Conservation (phyloP, 1,140 invertebrate species). For the Pseudoatta argentina region DNA sequence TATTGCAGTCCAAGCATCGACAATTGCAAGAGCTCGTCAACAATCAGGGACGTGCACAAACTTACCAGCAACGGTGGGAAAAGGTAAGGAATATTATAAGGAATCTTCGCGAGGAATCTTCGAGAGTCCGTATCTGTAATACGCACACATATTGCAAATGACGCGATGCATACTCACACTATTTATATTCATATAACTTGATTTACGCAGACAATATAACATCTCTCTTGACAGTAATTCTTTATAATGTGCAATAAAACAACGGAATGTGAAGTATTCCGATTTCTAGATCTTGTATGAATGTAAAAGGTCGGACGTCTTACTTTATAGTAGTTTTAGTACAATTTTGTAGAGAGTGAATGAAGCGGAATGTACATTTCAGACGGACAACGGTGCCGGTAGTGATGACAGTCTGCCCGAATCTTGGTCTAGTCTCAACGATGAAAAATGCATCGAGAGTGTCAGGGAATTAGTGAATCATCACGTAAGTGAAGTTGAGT, state of each 20-base stretch:
- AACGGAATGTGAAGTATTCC: not conserved
- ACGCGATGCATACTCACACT: not conserved
- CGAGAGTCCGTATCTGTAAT: slow-evolving; percentile 25
- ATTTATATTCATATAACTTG: slow-evolving; percentile 22
- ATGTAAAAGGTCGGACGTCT: not conserved
- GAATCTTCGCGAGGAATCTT: slow-evolving; percentile 25
- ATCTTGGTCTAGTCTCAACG: slow-evolving; percentile 84
- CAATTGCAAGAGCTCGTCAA: slow-evolving; percentile 84
- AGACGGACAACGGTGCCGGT: slow-evolving; percentile 83
- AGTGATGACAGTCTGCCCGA: slow-evolving; percentile 83
- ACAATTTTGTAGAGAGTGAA: slow-evolving; percentile 37
- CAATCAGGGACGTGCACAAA: slow-evolving; percentile 82
- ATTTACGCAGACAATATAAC: not conserved
- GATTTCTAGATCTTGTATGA: not conserved
- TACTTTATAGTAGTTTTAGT: not conserved
- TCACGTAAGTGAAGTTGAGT: slow-evolving; percentile 86
- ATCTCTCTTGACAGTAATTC: not conserved
- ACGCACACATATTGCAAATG: slow-evolving; percentile 37
- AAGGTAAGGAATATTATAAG: slow-evolving; percentile 81
- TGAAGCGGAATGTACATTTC: slow-evolving; percentile 74
- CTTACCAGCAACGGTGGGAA: slow-evolving; percentile 76
- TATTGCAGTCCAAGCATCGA: slow-evolving; percentile 85
- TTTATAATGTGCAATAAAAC: slow-evolving; percentile 17
- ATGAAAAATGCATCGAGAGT: slow-evolving; percentile 86
- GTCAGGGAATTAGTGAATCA: slow-evolving; percentile 88